Evolutionary conservation across 1,140 invertebrate species (phyloP), one percentile per base, ranked within the genome.

Genomic region (Conus betulinus): DNA sequence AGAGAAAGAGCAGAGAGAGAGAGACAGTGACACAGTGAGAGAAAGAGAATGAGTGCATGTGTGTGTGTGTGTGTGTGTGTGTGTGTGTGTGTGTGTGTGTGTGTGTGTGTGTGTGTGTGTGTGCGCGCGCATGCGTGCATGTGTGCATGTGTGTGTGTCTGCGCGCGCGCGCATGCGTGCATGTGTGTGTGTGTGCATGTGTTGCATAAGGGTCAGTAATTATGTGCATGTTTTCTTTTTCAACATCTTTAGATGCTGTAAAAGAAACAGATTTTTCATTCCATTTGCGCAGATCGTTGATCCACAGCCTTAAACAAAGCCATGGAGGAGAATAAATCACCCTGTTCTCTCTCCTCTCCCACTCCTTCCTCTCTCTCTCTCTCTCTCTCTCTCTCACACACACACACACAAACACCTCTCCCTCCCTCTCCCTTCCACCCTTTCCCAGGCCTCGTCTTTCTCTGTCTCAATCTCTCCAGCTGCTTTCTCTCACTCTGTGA

Each of bases 1-100:
- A 39, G 39, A 39, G 39, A 39, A 3, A 39, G 3, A 39, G 3
- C 39, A 39, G 39, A 39, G 39, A 39, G 39, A 39, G 39, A 39
- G 39, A 39, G 39, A 39, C 39, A 39, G 39, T 39, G 39, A 39
- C 39, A 39, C 39, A 39, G 67, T 7, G 60, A 11, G 4, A 63
- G 11, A 13, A 5, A 20, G 20, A 0, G 71, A 20, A 25, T 78
- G 76, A 3, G 25, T 78, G 76, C 39, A 25, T 78, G 76, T 39
- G 76, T 78, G 27, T 74, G 71, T 74, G 6, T 5, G 71, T 74
- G 71, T 74, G 71, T 74, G 71, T 74, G 71, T 74, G 76, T 78
- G 76, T 51, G 25, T 78, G 76, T 78, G 76, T 78, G 76, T 39
- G 76, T 78, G 27, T 74, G 71, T 74, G 6, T 5, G 71, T 74